Evolutionary conservation across 2,888 invertebrate genomes (phyloP).

Genomic region (Calameuta filiformis): DNA sequence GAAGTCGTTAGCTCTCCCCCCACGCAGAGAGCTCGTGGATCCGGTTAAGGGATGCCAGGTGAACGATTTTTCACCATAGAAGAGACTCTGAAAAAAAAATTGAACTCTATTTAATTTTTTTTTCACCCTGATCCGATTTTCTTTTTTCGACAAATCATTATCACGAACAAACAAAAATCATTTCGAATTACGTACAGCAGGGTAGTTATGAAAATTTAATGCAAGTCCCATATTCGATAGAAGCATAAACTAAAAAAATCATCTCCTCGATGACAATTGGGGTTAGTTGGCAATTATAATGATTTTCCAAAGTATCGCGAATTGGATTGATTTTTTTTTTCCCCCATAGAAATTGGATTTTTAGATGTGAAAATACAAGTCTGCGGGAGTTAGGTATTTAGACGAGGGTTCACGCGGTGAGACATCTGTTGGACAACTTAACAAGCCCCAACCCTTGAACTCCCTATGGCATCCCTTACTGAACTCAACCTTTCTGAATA

Average conservation of each 20-base stretch:
- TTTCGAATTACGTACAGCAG: not conserved
- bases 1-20: slow-evolving; percentile 27
- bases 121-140: not conserved
- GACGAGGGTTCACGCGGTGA: slow-evolving; percentile 60
- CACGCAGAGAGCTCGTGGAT: slow-evolving; percentile 28
- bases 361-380: slow-evolving; percentile 21
- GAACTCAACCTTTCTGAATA: not conserved
- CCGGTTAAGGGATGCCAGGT: slow-evolving; percentile 31
- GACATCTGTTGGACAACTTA: slow-evolving; percentile 64
- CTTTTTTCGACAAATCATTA: not conserved
- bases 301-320: not conserved
- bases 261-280: not conserved
- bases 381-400: slow-evolving; percentile 31
- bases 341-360: slow-evolving; percentile 20
- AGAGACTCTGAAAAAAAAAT: not conserved
- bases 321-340: not conserved
- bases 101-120: not conserved
- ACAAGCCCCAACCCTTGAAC: slow-evolving; percentile 46
- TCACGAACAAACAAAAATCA: not conserved
- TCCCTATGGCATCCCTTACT: slow-evolving; percentile 4
- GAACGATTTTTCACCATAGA: slow-evolving; percentile 9
- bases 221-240: not conserved
- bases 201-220: not conserved
- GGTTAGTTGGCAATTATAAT: not conserved
- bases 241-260: not conserved